Conservation (phyloP, 2,888 invertebrate species). For the Pyrochroa serraticornis region DNA sequence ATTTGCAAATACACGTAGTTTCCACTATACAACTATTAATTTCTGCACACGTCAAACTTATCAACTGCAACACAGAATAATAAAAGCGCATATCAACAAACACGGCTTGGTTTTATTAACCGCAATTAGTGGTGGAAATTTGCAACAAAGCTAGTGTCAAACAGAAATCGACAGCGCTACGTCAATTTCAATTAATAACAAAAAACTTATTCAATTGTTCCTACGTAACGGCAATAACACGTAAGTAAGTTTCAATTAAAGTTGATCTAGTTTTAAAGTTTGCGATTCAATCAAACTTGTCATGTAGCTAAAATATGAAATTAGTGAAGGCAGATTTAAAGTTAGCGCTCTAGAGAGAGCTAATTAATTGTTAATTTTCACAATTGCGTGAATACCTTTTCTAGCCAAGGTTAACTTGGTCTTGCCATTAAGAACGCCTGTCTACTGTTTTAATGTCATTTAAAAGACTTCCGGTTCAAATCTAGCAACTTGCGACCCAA, state of each 20-base stretch:
- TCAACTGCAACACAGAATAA: constrained; percentile 5
- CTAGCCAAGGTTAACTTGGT: constrained; percentile 25
- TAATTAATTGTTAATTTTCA: constrained; percentile 18
- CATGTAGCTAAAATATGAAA: too few species aligned
- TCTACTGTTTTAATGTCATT: constrained; percentile 26
- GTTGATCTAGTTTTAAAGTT: too few species aligned
- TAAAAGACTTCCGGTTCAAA: constrained; percentile 26
- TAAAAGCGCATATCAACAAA: not conserved
- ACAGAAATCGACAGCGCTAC: too few species aligned
- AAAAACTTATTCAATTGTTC: too few species aligned
- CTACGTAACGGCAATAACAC: too few species aligned
- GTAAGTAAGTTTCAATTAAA: too few species aligned
- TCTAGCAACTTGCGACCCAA: constrained; percentile 21
- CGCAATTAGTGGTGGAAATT: too few species aligned
- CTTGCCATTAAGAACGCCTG: constrained; percentile 21
- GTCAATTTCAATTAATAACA: too few species aligned
- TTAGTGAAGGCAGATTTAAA: too few species aligned
- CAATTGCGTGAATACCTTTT: constrained; percentile 26
- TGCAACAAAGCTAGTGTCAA: too few species aligned
- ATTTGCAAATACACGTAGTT: constrained; percentile 14
- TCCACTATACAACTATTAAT: not conserved
- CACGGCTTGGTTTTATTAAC: too few species aligned
- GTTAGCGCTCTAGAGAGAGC: not conserved
- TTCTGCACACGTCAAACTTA: constrained; percentile 6
- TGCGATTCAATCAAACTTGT: too few species aligned